Conservation (phyloP, 2,888 invertebrate species). For the Pseudococcus longispinus region DNA sequence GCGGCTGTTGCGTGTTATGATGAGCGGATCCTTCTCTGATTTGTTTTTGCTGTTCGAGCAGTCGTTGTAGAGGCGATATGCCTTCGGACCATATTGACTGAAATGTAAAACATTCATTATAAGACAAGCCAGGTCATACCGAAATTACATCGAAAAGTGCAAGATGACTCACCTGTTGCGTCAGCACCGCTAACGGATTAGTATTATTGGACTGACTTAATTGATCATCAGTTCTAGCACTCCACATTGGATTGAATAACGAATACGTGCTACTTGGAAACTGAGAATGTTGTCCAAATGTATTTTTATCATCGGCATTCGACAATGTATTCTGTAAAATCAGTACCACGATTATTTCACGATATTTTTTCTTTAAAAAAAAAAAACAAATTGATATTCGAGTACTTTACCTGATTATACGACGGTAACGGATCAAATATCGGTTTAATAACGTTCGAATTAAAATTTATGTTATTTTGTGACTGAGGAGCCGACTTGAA, state of each 20-base stretch:
- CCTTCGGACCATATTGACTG: conserved; percentile 81
- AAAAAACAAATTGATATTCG: not conserved
- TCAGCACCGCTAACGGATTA: conserved; percentile 49
- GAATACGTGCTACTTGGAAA: conserved; percentile 61
- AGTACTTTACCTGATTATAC: conserved; percentile 44
- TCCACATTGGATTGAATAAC: conserved; percentile 60
- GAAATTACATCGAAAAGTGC: not conserved
- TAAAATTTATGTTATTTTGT: conserved; percentile 50
- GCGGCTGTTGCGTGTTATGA: conserved; percentile 38
- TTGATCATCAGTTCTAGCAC: conserved; percentile 26
- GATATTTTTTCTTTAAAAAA: not conserved
- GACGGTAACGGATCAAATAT: conserved; percentile 32
- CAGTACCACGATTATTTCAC: not conserved
- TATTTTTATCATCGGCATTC: conserved; percentile 37
- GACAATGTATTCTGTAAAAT: not conserved
- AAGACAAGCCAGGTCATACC: not conserved
- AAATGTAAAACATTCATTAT: not conserved
- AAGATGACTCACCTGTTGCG: conserved; percentile 31
- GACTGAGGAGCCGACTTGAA: conserved; percentile 34
- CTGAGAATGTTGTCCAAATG: conserved; percentile 29
- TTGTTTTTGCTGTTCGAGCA: conserved; percentile 75
- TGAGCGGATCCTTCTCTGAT: conserved; percentile 45
- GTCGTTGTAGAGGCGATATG: conserved; percentile 79
- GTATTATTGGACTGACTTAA: not conserved
- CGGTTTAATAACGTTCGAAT: conserved; percentile 20